Evolutionary conservation across 2,797 vertebrate species (phyloP).

Genomic region (Decapterus maruadsi): DNA sequence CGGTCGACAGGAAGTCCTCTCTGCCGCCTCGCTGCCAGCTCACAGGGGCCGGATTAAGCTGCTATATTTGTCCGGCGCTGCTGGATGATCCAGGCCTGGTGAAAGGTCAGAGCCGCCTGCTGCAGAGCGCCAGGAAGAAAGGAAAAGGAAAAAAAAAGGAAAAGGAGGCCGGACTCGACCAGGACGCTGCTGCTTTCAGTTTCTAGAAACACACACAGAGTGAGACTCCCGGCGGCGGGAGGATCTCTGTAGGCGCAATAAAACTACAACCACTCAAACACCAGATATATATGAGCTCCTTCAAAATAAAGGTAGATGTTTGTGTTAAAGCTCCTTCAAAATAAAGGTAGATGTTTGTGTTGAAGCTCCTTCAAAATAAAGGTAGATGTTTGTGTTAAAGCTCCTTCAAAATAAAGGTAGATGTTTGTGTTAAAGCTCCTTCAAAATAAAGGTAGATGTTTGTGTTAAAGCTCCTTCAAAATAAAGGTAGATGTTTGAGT

Average conservation of each 20-base stretch:
- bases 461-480: no score
- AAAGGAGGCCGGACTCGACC: neutral
- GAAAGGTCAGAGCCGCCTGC: constrained; percentile 20
- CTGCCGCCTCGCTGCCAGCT: constrained; percentile 14
- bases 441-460: no score
- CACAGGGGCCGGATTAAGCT: constrained; percentile 11
- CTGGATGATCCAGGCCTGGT: neutral
- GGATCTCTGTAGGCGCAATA: neutral
- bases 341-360: no score
- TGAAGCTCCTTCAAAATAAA: no score
- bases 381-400: no score
- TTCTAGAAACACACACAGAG: neutral
- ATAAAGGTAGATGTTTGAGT: no score
- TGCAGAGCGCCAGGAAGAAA: neutral
- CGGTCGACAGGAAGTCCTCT: constrained; percentile 17
- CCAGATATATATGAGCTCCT: no score
- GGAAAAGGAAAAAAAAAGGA: neutral
- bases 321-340: no score
- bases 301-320: no score
- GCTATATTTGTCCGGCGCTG: constrained; percentile 25
- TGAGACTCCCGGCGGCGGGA: neutral
- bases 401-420: no score
- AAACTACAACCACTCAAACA: no score
- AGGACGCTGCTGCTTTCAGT: neutral
- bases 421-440: no score